Evolutionary conservation across 2,797 vertebrate genomes (phyloP).

Genomic region (Danio tinwini): DNA sequence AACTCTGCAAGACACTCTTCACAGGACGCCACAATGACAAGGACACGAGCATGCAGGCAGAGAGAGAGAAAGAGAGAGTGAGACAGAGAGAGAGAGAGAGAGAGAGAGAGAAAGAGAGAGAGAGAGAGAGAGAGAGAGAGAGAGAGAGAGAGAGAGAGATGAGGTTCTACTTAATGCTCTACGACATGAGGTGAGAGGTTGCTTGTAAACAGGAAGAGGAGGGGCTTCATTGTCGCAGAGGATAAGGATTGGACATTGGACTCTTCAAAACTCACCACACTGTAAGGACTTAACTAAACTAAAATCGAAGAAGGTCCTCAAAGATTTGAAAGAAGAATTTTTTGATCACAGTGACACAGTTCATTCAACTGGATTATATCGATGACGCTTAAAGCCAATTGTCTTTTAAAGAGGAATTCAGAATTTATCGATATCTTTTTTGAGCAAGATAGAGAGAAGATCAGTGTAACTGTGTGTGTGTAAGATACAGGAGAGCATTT

Average conservation of each 20-base stretch:
- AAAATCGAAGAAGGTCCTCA: conserved; percentile 78
- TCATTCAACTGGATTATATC: conserved; percentile 26
- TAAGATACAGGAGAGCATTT: neutral
- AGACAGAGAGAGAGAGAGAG: conserved; percentile 49
- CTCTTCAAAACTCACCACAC: conserved; percentile 38
- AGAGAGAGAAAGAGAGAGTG: conserved; percentile 59
- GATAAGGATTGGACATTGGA: conserved; percentile 53
- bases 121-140: conserved; percentile 66
- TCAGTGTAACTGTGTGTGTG: conserved; percentile 57
- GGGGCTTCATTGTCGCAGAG: conserved; percentile 49
- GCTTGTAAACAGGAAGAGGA: conserved; percentile 43
- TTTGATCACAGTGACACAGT: neutral
- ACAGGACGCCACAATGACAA: conserved; percentile 56
- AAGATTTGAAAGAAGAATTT: conserved; percentile 65
- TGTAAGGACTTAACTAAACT: conserved; percentile 16
- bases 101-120: conserved; percentile 48
- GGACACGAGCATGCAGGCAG: conserved; percentile 70
- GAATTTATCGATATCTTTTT: conserved; percentile 5
- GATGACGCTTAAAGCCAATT: conserved; percentile 14
- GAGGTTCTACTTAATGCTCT: conserved; percentile 58
- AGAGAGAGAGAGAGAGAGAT: conserved; percentile 46
- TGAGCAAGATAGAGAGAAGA: conserved; percentile 44
- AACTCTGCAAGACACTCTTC: conserved; percentile 76
- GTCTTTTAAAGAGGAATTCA: neutral
- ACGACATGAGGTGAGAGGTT: conserved; percentile 70